These are phyloP conservation scores for Albula goreensis DNA, from an alignment of 2,113 vertebrate species.

Conservation along the genomic window DNA sequence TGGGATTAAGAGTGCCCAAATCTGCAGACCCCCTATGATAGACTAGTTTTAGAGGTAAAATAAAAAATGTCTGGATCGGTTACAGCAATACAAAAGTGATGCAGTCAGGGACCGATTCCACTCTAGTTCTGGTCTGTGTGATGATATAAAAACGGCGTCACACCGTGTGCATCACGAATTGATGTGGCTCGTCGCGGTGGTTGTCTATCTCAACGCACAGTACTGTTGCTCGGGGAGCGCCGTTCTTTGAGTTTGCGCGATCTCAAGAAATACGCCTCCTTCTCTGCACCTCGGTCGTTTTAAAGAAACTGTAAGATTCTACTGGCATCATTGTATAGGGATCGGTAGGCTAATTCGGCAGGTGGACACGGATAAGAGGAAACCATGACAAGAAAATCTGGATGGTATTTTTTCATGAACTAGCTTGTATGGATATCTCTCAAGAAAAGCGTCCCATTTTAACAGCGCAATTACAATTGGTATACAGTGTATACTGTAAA, in stretches of 20 bases:
- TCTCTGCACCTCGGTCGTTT: slow-evolving; percentile 31
- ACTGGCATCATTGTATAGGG: neutral
- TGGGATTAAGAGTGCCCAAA: slow-evolving; percentile 52
- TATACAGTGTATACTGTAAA: no score
- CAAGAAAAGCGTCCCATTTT: no score
- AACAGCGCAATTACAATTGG: no score
- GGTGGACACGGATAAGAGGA: neutral
- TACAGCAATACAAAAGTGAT: neutral
- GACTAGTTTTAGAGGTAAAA: neutral
- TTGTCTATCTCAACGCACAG: slow-evolving; percentile 26
- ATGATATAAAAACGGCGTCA: slow-evolving; percentile 67
- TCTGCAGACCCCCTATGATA: slow-evolving; percentile 47
- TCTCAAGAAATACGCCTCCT: slow-evolving; percentile 29
- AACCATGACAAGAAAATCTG: neutral
- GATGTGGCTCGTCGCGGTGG: slow-evolving; percentile 56
- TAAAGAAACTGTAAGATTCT: slow-evolving; percentile 7
- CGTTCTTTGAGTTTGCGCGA: slow-evolving; percentile 29
- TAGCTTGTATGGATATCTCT: no score
- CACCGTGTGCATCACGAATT: slow-evolving; percentile 68
- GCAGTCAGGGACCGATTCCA: slow-evolving; percentile 60
- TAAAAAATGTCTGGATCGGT: slow-evolving; percentile 26
- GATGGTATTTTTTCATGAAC: neutral
- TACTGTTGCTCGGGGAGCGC: slow-evolving; percentile 4
- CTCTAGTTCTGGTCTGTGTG: slow-evolving; percentile 58
- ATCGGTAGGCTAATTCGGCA: neutral